Base-by-base conservation (phyloP, 2,113 vertebrate species). In the Heloderma charlesbogerti region DNA sequence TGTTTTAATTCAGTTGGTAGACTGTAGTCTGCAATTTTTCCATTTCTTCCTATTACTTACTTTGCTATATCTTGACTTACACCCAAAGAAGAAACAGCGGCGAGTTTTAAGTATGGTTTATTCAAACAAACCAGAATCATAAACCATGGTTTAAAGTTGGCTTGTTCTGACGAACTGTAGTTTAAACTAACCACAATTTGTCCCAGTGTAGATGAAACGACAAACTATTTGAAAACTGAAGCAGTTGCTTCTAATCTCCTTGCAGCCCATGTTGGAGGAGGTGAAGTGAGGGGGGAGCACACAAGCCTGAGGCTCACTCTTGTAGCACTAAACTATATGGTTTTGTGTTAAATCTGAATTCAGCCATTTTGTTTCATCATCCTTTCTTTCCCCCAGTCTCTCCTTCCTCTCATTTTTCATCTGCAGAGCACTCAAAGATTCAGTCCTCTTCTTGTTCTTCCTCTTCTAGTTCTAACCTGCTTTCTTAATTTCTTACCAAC, bases 1-100 rank as follows among this genome's bases (percentile, higher is more conserved):
- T 48, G 94, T 96, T 95, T 92, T 84, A 91, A 43, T 92, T 91
- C 29, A 63, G 6, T 2, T 93, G 84, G 29, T 71, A 45, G 2
- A 3, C 48, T 77, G 1, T 81, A 34, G 51, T 95, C 88, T 6
- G 40, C 20, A 22, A 18, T 29, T 51, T 82, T 57, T n/a, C 51
- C 12, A 37, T 10, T 69, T 72, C 51, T 83, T 43, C 3, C 13
- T 3, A 20, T 77, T 87, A 22, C 6, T 71, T 87, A 2, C 2
- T 87, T 77, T 86, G 31, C n/a, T 75, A 51, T 71, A 75, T 74
- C 16, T 60, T 43, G 34, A 37, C 16, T 86, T 67, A 57, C 72
- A 51, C 34, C 2, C 54, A 57, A 40, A 60, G n/a, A 60, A 57
- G 51, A 74, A 75, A 37, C 54, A 54, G 9, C 1, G 6, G 48